These are phyloP conservation scores for Synanthedon myopaeformis DNA, from an alignment of 2,888 invertebrate genomes.

Conservation along the genomic window DNA sequence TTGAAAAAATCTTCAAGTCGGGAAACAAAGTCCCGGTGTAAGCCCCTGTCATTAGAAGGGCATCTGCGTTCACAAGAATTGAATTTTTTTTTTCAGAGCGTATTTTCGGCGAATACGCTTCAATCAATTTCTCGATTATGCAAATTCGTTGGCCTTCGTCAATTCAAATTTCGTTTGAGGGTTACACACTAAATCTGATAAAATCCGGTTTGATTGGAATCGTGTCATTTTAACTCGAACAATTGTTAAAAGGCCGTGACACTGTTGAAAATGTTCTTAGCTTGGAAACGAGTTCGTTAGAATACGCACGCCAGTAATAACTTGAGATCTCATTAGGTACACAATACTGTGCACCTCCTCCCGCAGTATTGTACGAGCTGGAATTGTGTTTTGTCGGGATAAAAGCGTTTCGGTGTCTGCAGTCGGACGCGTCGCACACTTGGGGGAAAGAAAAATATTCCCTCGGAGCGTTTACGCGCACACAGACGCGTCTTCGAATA, in stretches of 20 bases:
- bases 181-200: conserved; percentile 31
- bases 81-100: conserved; percentile 32
- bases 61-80: conserved; percentile 45
- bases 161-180: conserved; percentile 31
- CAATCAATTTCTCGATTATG: conserved; percentile 67
- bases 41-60: conserved; percentile 40
- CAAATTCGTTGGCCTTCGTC: conserved; percentile 39
- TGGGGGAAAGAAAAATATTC: background rate
- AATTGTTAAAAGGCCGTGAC: conserved; percentile 17
- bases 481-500: background rate
- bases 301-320: conserved; percentile 5
- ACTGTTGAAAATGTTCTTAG: background rate
- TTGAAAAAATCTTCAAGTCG: conserved; percentile 11
- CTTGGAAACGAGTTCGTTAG: background rate
- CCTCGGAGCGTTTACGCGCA: background rate
- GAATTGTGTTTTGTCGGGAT: conserved; percentile 26
- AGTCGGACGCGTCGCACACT: conserved; percentile 1
- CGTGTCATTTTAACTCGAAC: conserved; percentile 31
- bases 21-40: conserved; percentile 22
- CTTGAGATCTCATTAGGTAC: conserved; percentile 7
- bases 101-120: conserved; percentile 48
- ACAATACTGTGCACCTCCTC: conserved; percentile 7
- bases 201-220: conserved; percentile 37
- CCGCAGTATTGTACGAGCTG: conserved; percentile 4
- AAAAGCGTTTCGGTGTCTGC: conserved; percentile 43